Conservation (phyloP, 1,140 invertebrate genomes). For the Proales similis region DNA sequence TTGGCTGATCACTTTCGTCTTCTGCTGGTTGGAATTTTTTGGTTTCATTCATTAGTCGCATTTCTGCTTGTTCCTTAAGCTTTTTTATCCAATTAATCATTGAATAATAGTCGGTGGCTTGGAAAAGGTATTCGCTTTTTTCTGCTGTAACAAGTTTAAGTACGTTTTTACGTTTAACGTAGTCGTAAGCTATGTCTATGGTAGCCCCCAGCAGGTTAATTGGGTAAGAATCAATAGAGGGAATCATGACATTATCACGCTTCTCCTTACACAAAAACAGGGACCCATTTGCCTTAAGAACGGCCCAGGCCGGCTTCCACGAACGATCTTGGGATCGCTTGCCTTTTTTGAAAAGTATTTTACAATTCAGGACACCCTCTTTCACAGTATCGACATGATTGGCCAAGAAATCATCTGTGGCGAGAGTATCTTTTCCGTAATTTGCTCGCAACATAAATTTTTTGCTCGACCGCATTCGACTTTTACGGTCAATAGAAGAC, state of each 20-base stretch:
- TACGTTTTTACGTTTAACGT: conserved; percentile 29
- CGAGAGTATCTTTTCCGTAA: conserved; percentile 25
- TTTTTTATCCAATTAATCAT: conserved; percentile 18
- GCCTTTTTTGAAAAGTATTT: conserved; percentile 19
- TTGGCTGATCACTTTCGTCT: too few species aligned
- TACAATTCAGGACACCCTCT: conserved; percentile 32
- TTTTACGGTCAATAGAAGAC: too few species aligned
- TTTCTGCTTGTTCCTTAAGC: background rate
- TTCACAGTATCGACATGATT: background rate
- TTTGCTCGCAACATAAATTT: too few species aligned
- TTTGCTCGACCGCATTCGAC: too few species aligned
- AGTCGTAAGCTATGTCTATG: conserved; percentile 30
- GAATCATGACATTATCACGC: conserved; percentile 22
- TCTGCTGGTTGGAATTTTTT: too few species aligned
- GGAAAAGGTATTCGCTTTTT: conserved; percentile 36
- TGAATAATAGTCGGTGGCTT: conserved; percentile 21
- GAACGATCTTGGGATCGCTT: conserved; percentile 17
- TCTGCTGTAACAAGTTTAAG: conserved; percentile 22
- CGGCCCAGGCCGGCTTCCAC: conserved; percentile 35
- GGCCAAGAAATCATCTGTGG: conserved; percentile 11
- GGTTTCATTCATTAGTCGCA: background rate
- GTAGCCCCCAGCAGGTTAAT: conserved; percentile 12
- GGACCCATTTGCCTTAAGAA: conserved; percentile 9
- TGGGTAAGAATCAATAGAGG: conserved; percentile 28
- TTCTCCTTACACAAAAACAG: conserved; percentile 37